Conservation (phyloP, 2,888 invertebrate genomes). For the Rhorus exstirpatorius region DNA sequence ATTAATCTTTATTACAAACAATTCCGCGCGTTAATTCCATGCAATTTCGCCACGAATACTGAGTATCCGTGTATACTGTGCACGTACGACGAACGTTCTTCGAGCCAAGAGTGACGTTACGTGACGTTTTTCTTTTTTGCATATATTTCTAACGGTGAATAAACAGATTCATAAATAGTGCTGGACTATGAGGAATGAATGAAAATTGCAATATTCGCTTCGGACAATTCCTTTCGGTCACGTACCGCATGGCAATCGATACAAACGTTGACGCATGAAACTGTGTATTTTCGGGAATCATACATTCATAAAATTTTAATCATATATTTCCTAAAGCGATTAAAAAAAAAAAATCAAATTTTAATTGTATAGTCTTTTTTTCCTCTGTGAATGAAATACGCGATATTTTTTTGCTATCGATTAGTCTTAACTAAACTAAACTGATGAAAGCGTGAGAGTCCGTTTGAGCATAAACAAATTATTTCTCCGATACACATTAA, state of each 20-base stretch:
- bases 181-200: neutral
- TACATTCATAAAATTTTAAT: neutral
- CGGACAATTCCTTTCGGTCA: neutral
- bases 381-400: too few species aligned
- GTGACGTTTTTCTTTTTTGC: neutral
- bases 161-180: neutral
- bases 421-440: too few species aligned
- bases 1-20: conserved; percentile 82
- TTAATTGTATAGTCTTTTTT: too few species aligned
- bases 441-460: too few species aligned
- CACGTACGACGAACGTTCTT: neutral
- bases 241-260: neutral
- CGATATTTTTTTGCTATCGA: too few species aligned
- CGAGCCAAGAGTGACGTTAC: neutral
- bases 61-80: neutral
- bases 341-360: too few species aligned
- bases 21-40: conserved; percentile 78
- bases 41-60: conserved; percentile 73
- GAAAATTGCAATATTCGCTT: neutral
- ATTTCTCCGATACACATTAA: too few species aligned
- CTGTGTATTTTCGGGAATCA: neutral
- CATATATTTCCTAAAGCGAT: too few species aligned
- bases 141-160: neutral
- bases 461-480: too few species aligned
- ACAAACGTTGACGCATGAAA: neutral